Percentiles rank a stretch among this genome's conserved stretches.
phyloP scores from a whole-genome alignment of 2,113 vertebrate species.

The Saimiri boliviensis region DNA sequence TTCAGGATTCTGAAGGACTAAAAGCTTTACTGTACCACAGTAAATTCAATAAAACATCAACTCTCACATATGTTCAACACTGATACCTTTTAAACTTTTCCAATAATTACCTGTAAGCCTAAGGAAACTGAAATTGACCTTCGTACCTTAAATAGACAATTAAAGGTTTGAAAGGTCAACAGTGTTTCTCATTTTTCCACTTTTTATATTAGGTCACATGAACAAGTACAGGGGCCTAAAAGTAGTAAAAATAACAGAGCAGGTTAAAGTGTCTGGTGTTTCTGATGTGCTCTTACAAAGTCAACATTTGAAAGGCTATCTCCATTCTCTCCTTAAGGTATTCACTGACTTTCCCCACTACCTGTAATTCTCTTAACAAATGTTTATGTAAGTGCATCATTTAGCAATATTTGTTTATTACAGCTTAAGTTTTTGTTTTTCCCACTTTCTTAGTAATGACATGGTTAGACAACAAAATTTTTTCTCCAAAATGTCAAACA shows the following conservation, averaged over 20 bases:
- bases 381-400: neutral
- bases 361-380: neutral
- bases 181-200: neutral
- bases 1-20: neutral
- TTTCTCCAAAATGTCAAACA: neutral
- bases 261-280: neutral
- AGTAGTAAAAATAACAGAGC: neutral
- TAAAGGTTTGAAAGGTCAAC: neutral
- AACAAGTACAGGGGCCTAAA: neutral
- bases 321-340: neutral
- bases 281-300: neutral
- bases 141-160: neutral
- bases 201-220: neutral
- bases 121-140: conserved; percentile 36
- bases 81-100: conserved; percentile 51
- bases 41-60: conserved; percentile 34
- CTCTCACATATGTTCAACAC: conserved; percentile 20
- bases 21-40: neutral
- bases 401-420: neutral
- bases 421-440: neutral
- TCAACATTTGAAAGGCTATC: neutral
- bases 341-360: neutral
- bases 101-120: conserved; percentile 17
- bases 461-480: neutral
- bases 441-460: neutral